phyloP scores from a whole-genome alignment of 1,140 invertebrate genomes.

The Pogonognathellus flavescens region DNA sequence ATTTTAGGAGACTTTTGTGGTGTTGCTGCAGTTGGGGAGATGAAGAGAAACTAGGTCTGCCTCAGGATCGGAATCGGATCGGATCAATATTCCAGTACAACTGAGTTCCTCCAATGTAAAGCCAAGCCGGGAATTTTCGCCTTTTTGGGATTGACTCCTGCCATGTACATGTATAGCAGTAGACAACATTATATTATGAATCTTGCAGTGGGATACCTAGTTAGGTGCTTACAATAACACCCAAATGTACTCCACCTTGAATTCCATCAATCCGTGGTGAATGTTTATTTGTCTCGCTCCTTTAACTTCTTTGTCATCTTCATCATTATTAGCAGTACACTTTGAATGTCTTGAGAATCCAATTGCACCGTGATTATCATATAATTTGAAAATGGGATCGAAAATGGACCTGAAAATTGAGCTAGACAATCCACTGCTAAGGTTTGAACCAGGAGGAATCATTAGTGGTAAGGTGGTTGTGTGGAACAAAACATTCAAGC shows the following conservation, averaged over 20 bases:
- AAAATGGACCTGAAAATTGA: constrained; percentile 57
- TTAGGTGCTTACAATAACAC: constrained; percentile 29
- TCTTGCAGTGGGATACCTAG: not conserved
- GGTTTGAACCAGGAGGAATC: constrained; percentile 55
- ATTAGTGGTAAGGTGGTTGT: constrained; percentile 56
- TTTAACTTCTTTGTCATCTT: not conserved
- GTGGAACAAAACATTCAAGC: constrained; percentile 55
- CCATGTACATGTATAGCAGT: constrained; percentile 8
- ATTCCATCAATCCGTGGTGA: constrained; percentile 13
- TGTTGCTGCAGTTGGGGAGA: constrained; percentile 1
- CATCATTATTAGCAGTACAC: not conserved
- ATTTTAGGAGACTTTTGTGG: constrained; percentile 19
- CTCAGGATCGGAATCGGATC: constrained; percentile 36
- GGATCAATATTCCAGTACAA: constrained; percentile 46
- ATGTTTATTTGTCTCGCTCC: constrained; percentile 15
- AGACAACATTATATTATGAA: constrained; percentile 30
- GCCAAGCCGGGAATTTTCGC: constrained; percentile 34
- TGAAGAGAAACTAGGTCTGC: constrained; percentile 25
- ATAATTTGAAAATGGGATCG: constrained; percentile 21
- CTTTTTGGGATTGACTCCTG: constrained; percentile 47
- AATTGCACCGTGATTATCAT: not conserved
- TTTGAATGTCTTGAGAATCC: constrained; percentile 31
- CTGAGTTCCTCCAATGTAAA: constrained; percentile 36
- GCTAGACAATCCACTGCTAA: constrained; percentile 48
- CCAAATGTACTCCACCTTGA: constrained; percentile 43